A percentile compares a stretch with the other conserved stretches of the same genome.
phyloP scores from a whole-genome alignment of 1,140 invertebrate genomes.

The Neodiprion pinetum region DNA sequence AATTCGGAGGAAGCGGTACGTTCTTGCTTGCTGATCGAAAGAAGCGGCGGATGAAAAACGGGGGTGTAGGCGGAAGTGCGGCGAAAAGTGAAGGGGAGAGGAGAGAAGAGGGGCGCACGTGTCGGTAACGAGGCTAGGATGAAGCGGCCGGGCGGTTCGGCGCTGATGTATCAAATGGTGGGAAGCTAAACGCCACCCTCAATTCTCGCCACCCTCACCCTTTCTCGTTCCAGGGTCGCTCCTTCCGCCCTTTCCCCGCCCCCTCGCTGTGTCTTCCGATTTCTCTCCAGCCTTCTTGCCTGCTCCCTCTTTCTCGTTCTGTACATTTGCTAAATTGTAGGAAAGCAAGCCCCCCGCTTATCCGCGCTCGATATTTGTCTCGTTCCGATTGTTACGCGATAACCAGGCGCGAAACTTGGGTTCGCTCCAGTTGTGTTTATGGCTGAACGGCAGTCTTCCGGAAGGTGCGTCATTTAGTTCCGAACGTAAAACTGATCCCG shows the following conservation, averaged over 20 bases:
- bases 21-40: background rate
- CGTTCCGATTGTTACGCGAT: background rate
- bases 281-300: too few relatives aligned
- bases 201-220: background rate
- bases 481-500: background rate
- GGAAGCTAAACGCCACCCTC: constrained; percentile 6
- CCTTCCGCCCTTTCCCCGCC: background rate
- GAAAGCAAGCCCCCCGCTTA: background rate
- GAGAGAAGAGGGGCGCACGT: background rate
- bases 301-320: background rate
- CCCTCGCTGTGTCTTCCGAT: background rate
- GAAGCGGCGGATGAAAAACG: background rate
- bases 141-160: background rate
- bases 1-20: too few relatives aligned
- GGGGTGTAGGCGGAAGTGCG: background rate
- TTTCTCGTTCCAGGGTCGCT: background rate
- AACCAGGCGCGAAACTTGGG: background rate
- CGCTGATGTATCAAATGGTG: constrained; percentile 7
- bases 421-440: background rate
- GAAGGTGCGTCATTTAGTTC: background rate
- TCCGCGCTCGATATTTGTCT: background rate
- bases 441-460: background rate
- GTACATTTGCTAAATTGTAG: constrained; percentile 2
- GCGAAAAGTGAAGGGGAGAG: background rate
- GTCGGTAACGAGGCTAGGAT: constrained; percentile 6